These are phyloP conservation scores for Saxicola maurus DNA, from an alignment of 2,797 vertebrate genomes.

Conservation along the genomic window DNA sequence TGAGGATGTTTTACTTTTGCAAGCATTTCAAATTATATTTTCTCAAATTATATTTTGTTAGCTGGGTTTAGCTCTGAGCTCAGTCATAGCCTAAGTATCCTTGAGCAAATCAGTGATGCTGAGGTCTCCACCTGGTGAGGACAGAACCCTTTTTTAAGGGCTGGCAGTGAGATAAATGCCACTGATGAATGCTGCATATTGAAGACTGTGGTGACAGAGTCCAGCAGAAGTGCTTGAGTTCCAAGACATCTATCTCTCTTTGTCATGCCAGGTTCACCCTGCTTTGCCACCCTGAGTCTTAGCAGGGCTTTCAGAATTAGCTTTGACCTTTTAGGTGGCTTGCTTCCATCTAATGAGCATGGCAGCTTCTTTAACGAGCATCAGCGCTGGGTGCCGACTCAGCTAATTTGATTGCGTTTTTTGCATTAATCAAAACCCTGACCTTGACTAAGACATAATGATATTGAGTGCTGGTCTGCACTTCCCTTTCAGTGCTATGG, in stretches of 20 bases:
- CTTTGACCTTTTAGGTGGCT: constrained; percentile 39
- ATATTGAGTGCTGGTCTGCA: background rate
- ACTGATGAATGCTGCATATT: background rate
- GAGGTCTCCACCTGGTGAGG: background rate
- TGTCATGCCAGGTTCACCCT: background rate
- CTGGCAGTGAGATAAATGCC: background rate
- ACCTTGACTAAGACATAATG: background rate
- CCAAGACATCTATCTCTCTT: background rate
- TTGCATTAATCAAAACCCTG: constrained; percentile 42
- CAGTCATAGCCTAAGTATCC: background rate
- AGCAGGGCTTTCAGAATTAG: constrained; percentile 24
- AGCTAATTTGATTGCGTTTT: constrained; percentile 49
- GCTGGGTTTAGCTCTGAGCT: background rate
- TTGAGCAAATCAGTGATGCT: background rate
- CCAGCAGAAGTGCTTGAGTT: background rate
- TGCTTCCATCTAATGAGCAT: constrained; percentile 36
- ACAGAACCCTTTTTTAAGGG: background rate
- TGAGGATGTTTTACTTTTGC: background rate
- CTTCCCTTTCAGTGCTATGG: background rate
- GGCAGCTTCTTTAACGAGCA: constrained; percentile 20
- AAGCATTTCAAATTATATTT: background rate
- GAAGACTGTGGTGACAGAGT: background rate
- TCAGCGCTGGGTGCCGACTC: background rate
- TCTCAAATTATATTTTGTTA: background rate
- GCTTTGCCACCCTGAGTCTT: background rate